Evolutionary conservation across 2,113 vertebrate genomes (phyloP).

Genomic region (Larimichthys crocea): DNA sequence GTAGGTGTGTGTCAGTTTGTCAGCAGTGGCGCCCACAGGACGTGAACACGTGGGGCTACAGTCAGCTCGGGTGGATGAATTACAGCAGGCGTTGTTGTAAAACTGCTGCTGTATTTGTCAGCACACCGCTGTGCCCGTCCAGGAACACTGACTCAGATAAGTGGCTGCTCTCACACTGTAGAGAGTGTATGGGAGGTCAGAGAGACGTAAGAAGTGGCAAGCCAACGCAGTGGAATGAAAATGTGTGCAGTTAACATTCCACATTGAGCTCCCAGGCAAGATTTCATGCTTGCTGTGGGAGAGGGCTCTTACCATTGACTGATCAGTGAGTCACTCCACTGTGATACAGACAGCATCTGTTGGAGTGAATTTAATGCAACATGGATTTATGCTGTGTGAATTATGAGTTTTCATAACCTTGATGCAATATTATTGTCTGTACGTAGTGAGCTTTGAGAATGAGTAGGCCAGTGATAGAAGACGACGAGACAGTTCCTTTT

Average conservation of each 20-base stretch:
- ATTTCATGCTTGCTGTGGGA: slow-evolving; percentile 69
- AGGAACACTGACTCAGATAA: slow-evolving; percentile 77
- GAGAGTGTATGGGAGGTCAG: slow-evolving; percentile 65
- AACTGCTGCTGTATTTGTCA: slow-evolving; percentile 68
- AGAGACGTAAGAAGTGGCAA: slow-evolving; percentile 67
- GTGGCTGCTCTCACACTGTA: slow-evolving; percentile 61
- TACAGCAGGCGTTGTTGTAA: slow-evolving; percentile 64
- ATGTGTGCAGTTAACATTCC: slow-evolving; percentile 63
- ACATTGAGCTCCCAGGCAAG: slow-evolving; percentile 70
- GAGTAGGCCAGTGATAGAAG: slow-evolving; percentile 19
- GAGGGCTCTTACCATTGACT: slow-evolving; percentile 71
- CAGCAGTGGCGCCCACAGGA: slow-evolving; percentile 71
- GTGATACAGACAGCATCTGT: slow-evolving; percentile 77
- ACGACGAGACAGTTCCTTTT: not conserved
- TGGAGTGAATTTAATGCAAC: slow-evolving; percentile 67
- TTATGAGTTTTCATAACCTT: slow-evolving; percentile 67
- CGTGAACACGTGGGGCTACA: slow-evolving; percentile 48
- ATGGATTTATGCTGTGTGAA: slow-evolving; percentile 63
- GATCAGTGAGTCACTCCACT: slow-evolving; percentile 75
- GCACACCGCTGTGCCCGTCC: slow-evolving; percentile 52
- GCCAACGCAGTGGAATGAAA: slow-evolving; percentile 62
- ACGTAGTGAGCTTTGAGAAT: slow-evolving; percentile 44
- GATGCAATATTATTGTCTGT: slow-evolving; percentile 50
- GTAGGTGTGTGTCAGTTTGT: slow-evolving; percentile 73
- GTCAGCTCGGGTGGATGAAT: slow-evolving; percentile 63